Percentiles rank a stretch among this genome's conserved stretches.
phyloP scores from a whole-genome alignment of 2,113 vertebrate genomes.

The Lethenteron reissneri region DNA sequence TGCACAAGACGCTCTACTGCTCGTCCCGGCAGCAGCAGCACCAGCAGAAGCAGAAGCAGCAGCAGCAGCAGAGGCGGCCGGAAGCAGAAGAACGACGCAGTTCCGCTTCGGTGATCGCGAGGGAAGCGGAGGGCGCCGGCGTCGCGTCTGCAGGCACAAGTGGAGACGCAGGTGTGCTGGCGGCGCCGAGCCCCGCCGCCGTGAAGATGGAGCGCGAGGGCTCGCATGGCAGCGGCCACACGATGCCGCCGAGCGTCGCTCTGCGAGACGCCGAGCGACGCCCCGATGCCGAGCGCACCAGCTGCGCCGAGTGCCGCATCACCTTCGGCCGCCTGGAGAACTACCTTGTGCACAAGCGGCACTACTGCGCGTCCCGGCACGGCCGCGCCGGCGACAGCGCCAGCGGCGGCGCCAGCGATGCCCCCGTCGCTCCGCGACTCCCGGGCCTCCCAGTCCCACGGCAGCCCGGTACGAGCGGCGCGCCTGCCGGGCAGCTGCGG shows the following conservation, averaged over 20 bases:
- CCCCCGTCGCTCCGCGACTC: too few species aligned
- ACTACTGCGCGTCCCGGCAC: slow-evolving; percentile 90
- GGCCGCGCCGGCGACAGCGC: slow-evolving; percentile 16
- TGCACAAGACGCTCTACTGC: slow-evolving; percentile 98
- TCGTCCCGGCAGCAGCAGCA: slow-evolving; percentile 56
- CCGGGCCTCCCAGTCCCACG: too few species aligned
- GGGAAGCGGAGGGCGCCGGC: too few species aligned
- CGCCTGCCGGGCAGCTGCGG: too few species aligned
- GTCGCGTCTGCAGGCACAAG: slow-evolving; percentile 22
- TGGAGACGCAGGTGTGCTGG: slow-evolving; percentile 14
- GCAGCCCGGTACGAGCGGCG: too few species aligned
- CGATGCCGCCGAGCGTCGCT: slow-evolving; percentile 28
- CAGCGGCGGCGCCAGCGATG: too few species aligned
- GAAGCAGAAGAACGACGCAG: too few species aligned
- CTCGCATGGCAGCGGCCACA: slow-evolving; percentile 40
- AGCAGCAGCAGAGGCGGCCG: too few species aligned
- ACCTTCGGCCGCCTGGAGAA: slow-evolving; percentile 96
- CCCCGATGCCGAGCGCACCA: slow-evolving; percentile 30
- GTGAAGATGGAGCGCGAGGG: too few species aligned
- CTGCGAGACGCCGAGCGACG: slow-evolving; percentile 46
- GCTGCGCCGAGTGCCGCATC: slow-evolving; percentile 84
- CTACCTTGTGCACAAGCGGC: slow-evolving; percentile 96
- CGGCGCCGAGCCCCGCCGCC: too few species aligned
- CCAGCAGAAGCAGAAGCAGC: too few species aligned
- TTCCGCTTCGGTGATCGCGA: too few species aligned